Percentiles rank a stretch among this genome's conserved stretches.
Evolutionary conservation across 2,888 invertebrate genomes (phyloP).

Genomic region (Saturnia pavonia): DNA sequence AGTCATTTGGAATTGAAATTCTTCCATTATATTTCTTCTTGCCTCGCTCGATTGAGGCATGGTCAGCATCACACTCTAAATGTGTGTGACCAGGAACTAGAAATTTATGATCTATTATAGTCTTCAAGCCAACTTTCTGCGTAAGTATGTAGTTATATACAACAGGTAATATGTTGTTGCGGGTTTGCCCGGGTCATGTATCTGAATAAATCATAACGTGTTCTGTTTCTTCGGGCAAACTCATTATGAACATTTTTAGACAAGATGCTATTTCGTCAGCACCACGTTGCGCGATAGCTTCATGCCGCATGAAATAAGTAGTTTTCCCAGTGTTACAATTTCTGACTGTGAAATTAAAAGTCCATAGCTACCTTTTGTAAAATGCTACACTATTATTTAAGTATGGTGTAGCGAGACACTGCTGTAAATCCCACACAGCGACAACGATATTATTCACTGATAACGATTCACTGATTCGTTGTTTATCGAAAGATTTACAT

Average conservation of each 20-base stretch:
- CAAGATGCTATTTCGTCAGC: conserved; percentile 14
- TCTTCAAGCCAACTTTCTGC: too few species aligned
- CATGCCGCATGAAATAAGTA: conserved; percentile 20
- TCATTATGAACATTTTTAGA: too few species aligned
- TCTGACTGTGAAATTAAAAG: conserved; percentile 22
- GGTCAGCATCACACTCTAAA: too few species aligned
- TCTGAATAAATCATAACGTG: conserved; percentile 21
- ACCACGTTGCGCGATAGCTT: conserved; percentile 21
- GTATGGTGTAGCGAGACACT: too few species aligned
- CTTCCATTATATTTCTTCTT: too few species aligned
- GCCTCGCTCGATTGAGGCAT: too few species aligned
- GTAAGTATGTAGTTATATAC: too few species aligned
- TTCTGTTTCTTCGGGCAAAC: conserved; percentile 18
- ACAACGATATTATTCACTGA: conserved; percentile 12
- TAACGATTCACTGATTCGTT: conserved; percentile 21
- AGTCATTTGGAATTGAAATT: conserved; percentile 11
- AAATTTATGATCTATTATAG: too few species aligned
- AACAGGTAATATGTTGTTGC: too few species aligned
- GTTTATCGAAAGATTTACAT: conserved; percentile 22
- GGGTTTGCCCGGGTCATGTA: conserved; percentile 16
- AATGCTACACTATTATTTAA: too few species aligned
- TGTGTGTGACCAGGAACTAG: too few species aligned
- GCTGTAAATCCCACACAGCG: too few species aligned
- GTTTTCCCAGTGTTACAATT: conserved; percentile 23
- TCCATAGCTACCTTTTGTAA: conserved; percentile 15